Percentiles rank a stretch among this genome's conserved stretches.
These are phyloP conservation scores for Gadus macrocephalus DNA, from an alignment of 2,113 vertebrate genomes.

Conservation along the genomic window DNA sequence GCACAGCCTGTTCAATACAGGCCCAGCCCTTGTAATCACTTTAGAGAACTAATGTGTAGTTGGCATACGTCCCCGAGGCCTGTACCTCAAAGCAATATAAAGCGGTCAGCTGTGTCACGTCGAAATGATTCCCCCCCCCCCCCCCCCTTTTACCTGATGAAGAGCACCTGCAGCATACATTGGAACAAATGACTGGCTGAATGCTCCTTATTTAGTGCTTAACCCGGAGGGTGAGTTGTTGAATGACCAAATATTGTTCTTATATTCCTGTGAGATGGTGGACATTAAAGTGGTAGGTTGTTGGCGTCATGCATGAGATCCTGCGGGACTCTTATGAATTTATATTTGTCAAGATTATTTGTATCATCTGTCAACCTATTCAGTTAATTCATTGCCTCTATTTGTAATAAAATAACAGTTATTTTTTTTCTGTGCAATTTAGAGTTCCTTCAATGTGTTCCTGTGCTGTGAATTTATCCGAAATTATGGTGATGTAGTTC, in stretches of 20 bases:
- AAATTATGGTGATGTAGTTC: not conserved
- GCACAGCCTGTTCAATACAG: not conserved
- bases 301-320: not conserved
- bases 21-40: too few species aligned
- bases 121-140: not conserved
- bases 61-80: not conserved
- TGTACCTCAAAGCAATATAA: not conserved
- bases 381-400: conserved; percentile 50
- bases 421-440: not conserved
- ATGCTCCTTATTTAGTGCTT: too few species aligned
- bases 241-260: too few species aligned
- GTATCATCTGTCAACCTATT: conserved; percentile 50
- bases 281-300: too few species aligned
- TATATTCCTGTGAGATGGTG: too few species aligned
- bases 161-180: too few species aligned
- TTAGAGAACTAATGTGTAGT: not conserved
- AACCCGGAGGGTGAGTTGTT: too few species aligned
- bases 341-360: conserved; percentile 42
- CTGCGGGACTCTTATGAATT: conserved; percentile 27
- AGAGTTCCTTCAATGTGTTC: not conserved
- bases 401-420: conserved; percentile 33
- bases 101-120: not conserved
- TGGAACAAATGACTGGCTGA: too few species aligned
- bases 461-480: not conserved
- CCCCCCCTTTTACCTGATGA: too few species aligned